phyloP scores from a whole-genome alignment of 92 coral and sea anemone genomes.

The Micromussa lordhowensis region DNA sequence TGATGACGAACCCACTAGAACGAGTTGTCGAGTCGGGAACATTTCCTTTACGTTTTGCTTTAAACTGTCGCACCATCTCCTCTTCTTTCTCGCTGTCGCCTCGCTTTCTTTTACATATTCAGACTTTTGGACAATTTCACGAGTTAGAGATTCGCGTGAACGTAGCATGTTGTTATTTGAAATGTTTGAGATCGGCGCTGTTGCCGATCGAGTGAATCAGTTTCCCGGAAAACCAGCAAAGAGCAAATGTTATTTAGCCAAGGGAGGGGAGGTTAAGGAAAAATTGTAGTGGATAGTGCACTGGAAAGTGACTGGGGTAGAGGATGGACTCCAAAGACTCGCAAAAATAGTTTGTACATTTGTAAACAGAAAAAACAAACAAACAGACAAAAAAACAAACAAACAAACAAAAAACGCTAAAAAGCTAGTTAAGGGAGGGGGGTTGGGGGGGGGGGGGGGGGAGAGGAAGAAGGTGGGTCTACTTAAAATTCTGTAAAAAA shows the following conservation, averaged over 20 bases:
- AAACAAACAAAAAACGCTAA: no score
- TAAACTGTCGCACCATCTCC: constrained; percentile 47
- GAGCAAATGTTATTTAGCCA: neutral
- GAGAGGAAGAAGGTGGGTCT: no score
- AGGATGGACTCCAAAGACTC: no score
- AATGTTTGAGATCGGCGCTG: no score
- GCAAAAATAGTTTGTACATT: no score
- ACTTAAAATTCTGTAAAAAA: no score
- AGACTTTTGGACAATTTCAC: constrained; percentile 49
- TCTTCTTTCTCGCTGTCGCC: constrained; percentile 44
- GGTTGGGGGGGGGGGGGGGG: no score
- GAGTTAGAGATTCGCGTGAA: constrained; percentile 6
- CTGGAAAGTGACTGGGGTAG: no score
- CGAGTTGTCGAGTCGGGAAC: constrained; percentile 46
- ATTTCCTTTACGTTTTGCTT: constrained; percentile 19
- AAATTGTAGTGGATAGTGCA: no score
- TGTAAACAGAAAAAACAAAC: no score
- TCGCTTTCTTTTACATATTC: constrained; percentile 43
- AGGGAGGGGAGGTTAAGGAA: neutral
- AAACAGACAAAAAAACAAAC: no score
- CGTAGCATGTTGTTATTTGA: neutral
- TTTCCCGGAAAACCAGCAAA: constrained; percentile 20
- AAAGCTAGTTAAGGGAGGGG: no score
- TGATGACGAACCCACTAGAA: constrained; percentile 70
- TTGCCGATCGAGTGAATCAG: neutral